Evolutionary conservation across 2,797 vertebrate genomes (phyloP), one percentile per base, ranked within the genome.

Genomic region (Melanotaenia pygmaea): DNA sequence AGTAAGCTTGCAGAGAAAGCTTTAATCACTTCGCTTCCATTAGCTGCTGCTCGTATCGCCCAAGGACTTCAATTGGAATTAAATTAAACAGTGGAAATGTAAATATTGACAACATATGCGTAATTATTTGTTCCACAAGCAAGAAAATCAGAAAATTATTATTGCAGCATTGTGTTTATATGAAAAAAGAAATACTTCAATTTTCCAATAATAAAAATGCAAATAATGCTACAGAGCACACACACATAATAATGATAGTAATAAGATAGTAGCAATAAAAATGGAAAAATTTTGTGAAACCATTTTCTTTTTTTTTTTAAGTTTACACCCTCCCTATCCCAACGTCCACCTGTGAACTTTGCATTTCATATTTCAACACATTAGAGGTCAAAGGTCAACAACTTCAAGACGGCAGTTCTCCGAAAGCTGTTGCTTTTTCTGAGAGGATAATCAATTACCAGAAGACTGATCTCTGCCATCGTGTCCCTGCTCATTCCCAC

Each of bases 361-460:
- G 35, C 13, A 3, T 71, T 70, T 59, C 47, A 47, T 28, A 26
- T 68, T 64, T 10, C 28, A 64, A 30, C 50, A 26, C 14, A 16
- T 47, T 67, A 66, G 61, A 70, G 85, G 82, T 89, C 83, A 87
- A 58, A 85, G 86, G 89, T 92, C 89, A 87, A 82, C 80, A 59
- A 73, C 83, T 85, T 43, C 51, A 71, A 77, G 79, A 71, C 61
- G 14, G 28, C 62, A 1, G 59, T 64, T 73, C 76, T 76, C 80
- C 60, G 79, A 72, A 85, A 78, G 86, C 76, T 71, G 82, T 89
- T 79, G 86, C 90, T 77, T 84, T 40, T 72, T 93, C 85, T 59
- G 83, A 84, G 88, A 92, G 90, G 88, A 84, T 93, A 96, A 96
- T 95, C 92, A 93, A 86, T 91, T 93, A 93, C 94, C 91, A 87